Evolutionary conservation across 2,888 invertebrate genomes (phyloP).

Genomic region (Ennomos quercinarius): DNA sequence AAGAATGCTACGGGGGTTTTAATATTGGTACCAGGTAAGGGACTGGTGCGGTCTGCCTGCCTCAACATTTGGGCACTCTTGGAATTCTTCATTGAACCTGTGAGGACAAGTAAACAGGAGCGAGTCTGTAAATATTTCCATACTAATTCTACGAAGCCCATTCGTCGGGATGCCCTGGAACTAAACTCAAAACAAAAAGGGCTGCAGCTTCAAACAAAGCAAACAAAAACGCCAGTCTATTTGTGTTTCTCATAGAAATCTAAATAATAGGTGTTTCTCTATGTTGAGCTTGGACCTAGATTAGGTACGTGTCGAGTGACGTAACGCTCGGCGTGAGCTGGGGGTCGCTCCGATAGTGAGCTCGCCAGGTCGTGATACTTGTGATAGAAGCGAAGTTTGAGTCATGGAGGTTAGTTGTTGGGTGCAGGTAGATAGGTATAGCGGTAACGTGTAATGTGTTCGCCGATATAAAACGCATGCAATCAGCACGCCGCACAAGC

Average conservation of each 20-base stretch:
- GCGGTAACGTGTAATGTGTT: constrained; percentile 49
- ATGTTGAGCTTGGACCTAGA: constrained; percentile 43
- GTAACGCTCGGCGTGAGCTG: constrained; percentile 51
- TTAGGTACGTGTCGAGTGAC: constrained; percentile 51
- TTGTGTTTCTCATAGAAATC: no score
- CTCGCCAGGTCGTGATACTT: constrained; percentile 50
- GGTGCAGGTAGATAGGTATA: constrained; percentile 58
- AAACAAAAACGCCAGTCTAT: constrained; percentile 52
- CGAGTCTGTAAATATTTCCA: constrained; percentile 67
- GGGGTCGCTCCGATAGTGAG: constrained; percentile 42
- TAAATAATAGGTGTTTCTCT: constrained; percentile 44
- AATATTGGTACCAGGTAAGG: constrained; percentile 84
- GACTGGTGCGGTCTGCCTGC: constrained; percentile 87
- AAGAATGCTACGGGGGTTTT: constrained; percentile 73
- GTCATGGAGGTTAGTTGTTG: constrained; percentile 49
- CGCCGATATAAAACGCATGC: constrained; percentile 73
- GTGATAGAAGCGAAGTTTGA: constrained; percentile 54
- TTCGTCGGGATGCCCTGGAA: constrained; percentile 51
- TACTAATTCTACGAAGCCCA: constrained; percentile 53
- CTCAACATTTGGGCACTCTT: constrained; percentile 88
- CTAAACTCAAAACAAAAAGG: constrained; percentile 45
- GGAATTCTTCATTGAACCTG: constrained; percentile 88
- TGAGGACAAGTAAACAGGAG: constrained; percentile 82
- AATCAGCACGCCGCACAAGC: constrained; percentile 76
- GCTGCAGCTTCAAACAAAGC: constrained; percentile 54